Conservation (phyloP, 2,888 invertebrate species). For the Quadriops clusia region DNA sequence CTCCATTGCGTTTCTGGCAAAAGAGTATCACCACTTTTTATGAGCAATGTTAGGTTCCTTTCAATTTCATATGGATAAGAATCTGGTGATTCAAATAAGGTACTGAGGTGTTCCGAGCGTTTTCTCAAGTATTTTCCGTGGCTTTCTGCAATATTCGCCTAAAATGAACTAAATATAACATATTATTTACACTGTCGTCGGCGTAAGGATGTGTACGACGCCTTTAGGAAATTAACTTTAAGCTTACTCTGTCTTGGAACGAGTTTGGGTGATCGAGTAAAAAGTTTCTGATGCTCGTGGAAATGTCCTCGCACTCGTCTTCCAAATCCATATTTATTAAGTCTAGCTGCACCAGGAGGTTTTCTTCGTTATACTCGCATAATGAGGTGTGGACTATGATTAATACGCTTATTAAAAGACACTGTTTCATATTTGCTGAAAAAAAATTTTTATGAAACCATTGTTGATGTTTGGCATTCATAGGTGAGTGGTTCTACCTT, state of each 20-base stretch:
- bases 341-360: too few species aligned
- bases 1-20: constrained; percentile 42
- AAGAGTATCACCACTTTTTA: constrained; percentile 42
- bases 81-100: constrained; percentile 10
- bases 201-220: too few species aligned
- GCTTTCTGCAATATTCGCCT: constrained; percentile 37
- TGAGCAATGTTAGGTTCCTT: constrained; percentile 39
- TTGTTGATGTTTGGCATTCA: too few species aligned
- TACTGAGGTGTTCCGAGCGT: constrained; percentile 27
- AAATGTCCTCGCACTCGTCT: constrained; percentile 40
- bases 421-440: too few species aligned
- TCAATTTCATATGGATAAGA: constrained; percentile 29
- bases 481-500: too few species aligned
- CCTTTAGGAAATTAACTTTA: too few species aligned
- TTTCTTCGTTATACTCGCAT: too few species aligned
- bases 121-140: constrained; percentile 38
- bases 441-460: too few species aligned
- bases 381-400: too few species aligned
- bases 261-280: constrained; percentile 28
- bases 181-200: constrained; percentile 3
- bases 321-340: constrained; percentile 40
- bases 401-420: too few species aligned
- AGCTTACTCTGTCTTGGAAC: constrained; percentile 21
- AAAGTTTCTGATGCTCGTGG: constrained; percentile 14
- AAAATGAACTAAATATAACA: constrained; percentile 13